Base-by-base conservation (phyloP, 2,113 vertebrate genomes). In the Planiliza haematocheilus region DNA sequence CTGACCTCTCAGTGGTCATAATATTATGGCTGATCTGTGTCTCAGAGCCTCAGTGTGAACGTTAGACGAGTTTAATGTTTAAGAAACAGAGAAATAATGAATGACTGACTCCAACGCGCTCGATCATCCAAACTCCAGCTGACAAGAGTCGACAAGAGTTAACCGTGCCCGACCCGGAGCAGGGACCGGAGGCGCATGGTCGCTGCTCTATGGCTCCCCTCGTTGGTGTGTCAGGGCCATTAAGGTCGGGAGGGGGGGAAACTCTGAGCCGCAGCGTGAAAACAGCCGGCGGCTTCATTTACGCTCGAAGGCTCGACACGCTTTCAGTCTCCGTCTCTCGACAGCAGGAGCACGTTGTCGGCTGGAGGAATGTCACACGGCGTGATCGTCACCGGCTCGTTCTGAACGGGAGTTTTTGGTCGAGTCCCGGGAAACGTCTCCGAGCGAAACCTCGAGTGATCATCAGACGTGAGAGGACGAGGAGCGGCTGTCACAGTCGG, bases 241-340 rank as follows among this genome's bases (percentile, higher is more conserved):
- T 70, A 38, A 68, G 79, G 79, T 75, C 79, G 79, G 18, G 8
- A 1, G 9, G 4, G 24, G n/a, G 43, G 65, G 38, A 74, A 71
- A 74, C 51, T 70, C 58, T 70, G 60, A 62, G 37, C 46, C 2
- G 17, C 46, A 10, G 74, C 20, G 74, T 63, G 65, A 75, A 81
- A 74, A 68, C 51, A 51, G 74, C 83, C 67, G 7, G 4, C 0
- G 34, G 70, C 60, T 17, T 62, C 2, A 63, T 78, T 67, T 14
- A 11, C 12, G 69, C 73, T 56, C 0, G 8, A 14, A 58, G 61
- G 60, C 43, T 67, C 63, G 3, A 73, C 63, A 16, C 62, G 52
- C 18, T 46, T 10, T 8, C 10, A 3, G 13, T 57, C 57, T 48
- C 50, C 51, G n/a, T 45, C 58, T 30, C 24, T n/a, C 43, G 67